Percentiles rank a stretch among this genome's conserved stretches.
Conservation (phyloP, 2,797 vertebrate genomes). For the Helarctos malayanus region DNA sequence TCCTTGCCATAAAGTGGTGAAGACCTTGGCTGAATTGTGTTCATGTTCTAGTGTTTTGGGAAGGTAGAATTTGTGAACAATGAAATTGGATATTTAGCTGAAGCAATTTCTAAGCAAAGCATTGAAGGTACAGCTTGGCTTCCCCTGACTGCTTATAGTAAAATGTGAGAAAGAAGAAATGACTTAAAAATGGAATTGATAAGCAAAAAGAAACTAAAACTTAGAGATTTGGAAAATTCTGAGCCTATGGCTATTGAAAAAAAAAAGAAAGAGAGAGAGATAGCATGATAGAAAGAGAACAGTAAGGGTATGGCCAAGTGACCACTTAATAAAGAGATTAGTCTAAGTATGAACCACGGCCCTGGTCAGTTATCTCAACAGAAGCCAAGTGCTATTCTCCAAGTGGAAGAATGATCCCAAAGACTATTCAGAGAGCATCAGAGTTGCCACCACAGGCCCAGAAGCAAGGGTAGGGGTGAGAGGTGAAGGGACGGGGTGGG, state of each 20-base stretch:
- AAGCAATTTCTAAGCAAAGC: conserved; percentile 4
- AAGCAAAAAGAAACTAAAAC: neutral
- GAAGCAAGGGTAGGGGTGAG: no score
- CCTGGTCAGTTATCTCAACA: neutral
- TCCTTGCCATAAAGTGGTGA: neutral
- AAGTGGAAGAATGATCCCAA: neutral
- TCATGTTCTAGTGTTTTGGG: neutral
- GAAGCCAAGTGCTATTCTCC: neutral
- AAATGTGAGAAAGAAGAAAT: neutral
- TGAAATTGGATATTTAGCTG: neutral
- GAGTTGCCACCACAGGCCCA: neutral
- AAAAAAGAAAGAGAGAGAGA: no score
- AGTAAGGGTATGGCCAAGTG: neutral
- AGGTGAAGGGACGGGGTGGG: neutral
- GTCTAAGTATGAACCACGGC: neutral
- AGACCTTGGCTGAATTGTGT: neutral
- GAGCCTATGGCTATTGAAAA: neutral
- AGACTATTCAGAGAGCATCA: neutral
- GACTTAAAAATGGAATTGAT: neutral
- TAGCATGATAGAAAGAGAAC: neutral
- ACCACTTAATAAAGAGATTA: neutral
- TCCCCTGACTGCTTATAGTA: neutral
- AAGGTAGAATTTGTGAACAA: neutral
- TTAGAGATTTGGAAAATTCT: neutral
- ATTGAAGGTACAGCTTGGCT: neutral